Evolutionary conservation across 2,113 vertebrate genomes (phyloP).

Genomic region (Glareola pratincola): DNA sequence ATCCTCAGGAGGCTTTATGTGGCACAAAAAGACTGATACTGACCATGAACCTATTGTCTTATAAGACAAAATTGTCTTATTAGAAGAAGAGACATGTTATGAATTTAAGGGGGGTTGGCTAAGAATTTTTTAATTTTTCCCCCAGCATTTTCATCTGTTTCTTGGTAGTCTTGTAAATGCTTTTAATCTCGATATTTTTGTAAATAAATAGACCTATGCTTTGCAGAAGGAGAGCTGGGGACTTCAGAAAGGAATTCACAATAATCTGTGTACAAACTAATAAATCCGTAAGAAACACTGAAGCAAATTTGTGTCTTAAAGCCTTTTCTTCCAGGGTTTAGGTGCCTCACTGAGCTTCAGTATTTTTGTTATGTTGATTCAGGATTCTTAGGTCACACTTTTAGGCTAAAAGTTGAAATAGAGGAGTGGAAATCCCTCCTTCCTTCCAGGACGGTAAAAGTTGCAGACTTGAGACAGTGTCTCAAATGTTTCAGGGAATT

Average conservation of each 20-base stretch:
- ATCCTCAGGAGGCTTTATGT: neutral
- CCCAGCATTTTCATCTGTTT: neutral
- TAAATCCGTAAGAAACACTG: neutral
- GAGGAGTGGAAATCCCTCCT: neutral
- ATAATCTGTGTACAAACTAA: neutral
- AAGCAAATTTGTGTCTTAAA: neutral
- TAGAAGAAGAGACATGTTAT: neutral
- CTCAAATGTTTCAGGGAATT: neutral
- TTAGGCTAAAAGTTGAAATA: neutral
- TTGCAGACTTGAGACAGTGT: neutral
- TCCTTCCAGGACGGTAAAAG: neutral
- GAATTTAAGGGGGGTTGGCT: neutral
- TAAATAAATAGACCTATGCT: neutral
- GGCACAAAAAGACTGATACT: neutral
- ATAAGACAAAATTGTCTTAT: neutral
- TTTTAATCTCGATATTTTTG: neutral
- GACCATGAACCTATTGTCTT: neutral
- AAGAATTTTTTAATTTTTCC: neutral
- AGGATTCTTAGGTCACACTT: neutral
- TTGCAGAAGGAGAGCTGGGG: neutral
- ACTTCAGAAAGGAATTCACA: neutral
- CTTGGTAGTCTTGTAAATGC: neutral
- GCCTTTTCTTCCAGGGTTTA: neutral
- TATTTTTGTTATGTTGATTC: neutral
- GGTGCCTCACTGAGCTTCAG: neutral